Percentiles rank a stretch among this genome's conserved stretches.
Conservation (phyloP, 1,140 invertebrate species). For the Chelonus insularis region DNA sequence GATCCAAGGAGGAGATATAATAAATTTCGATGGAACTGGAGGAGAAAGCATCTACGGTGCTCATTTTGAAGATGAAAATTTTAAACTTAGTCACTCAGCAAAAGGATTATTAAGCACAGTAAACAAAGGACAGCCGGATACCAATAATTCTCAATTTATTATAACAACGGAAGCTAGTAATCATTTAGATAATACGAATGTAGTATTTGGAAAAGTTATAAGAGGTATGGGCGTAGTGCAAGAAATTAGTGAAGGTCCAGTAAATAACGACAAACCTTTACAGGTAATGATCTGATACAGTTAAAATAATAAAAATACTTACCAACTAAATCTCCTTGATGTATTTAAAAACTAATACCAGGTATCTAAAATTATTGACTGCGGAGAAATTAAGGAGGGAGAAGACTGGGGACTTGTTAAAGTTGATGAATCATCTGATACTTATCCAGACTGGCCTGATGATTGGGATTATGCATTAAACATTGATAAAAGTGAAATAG, state of each 20-base stretch:
- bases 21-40: conserved; percentile 79
- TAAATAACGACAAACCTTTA: conserved; percentile 62
- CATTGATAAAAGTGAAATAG: conserved; percentile 37
- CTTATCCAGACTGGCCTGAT: conserved; percentile 73
- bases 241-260: conserved; percentile 67
- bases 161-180: conserved; percentile 82
- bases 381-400: conserved; percentile 69
- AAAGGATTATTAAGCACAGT: conserved; percentile 85
- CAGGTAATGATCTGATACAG: conserved; percentile 52
- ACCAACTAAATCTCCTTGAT: too few species aligned
- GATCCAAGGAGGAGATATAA: conserved; percentile 84
- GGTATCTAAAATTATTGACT: conserved; percentile 70
- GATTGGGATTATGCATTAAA: conserved; percentile 64
- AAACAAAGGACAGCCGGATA: conserved; percentile 80
- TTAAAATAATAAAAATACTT: conserved; percentile 1
- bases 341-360: too few species aligned
- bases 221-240: conserved; percentile 70
- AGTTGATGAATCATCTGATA: conserved; percentile 70
- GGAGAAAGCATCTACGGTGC: conserved; percentile 94
- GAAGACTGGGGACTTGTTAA: conserved; percentile 70
- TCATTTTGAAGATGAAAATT: conserved; percentile 90
- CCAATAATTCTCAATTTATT: conserved; percentile 95
- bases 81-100: conserved; percentile 67
- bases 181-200: conserved; percentile 87
- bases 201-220: conserved; percentile 84